These are phyloP conservation scores for Spodoptera exigua DNA, from an alignment of 2,888 invertebrate species.

Conservation along the genomic window DNA sequence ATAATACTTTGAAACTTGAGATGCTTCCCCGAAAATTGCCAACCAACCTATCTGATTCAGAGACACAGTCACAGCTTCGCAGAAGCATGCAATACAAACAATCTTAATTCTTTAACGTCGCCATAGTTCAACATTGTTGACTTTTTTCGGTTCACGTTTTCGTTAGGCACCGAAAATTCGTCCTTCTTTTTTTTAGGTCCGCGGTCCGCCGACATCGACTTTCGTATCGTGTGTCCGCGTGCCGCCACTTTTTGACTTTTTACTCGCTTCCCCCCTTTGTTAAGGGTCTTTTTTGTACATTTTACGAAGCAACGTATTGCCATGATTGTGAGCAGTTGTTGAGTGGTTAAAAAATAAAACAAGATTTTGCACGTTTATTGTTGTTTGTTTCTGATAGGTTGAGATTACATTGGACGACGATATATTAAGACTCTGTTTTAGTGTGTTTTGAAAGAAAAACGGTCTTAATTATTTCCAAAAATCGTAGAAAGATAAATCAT, in stretches of 20 bases:
- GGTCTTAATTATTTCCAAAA: too few species aligned
- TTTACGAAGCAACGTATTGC: constrained; percentile 26
- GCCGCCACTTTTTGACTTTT: constrained; percentile 42
- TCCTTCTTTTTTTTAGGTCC: constrained; percentile 57
- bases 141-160: constrained; percentile 73
- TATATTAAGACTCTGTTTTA: not conserved
- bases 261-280: constrained; percentile 46
- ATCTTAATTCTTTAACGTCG: constrained; percentile 75
- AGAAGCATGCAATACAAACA: constrained; percentile 59
- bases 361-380: constrained; percentile 11
- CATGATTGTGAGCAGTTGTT: constrained; percentile 26
- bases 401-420: not conserved
- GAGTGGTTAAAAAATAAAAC: constrained; percentile 33
- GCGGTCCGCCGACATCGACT: constrained; percentile 47
- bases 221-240: constrained; percentile 58
- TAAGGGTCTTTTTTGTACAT: constrained; percentile 46
- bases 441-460: too few species aligned
- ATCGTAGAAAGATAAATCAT: not conserved
- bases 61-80: constrained; percentile 62
- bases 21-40: constrained; percentile 7
- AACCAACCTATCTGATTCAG: constrained; percentile 29
- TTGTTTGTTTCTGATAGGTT: constrained; percentile 9
- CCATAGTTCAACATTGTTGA: constrained; percentile 70
- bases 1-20: too few species aligned
- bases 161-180: constrained; percentile 66